Percentiles rank a stretch among this genome's conserved stretches.
Evolutionary conservation across 2,888 invertebrate species (phyloP).

Genomic region (Trypoxylon attenuatum): DNA sequence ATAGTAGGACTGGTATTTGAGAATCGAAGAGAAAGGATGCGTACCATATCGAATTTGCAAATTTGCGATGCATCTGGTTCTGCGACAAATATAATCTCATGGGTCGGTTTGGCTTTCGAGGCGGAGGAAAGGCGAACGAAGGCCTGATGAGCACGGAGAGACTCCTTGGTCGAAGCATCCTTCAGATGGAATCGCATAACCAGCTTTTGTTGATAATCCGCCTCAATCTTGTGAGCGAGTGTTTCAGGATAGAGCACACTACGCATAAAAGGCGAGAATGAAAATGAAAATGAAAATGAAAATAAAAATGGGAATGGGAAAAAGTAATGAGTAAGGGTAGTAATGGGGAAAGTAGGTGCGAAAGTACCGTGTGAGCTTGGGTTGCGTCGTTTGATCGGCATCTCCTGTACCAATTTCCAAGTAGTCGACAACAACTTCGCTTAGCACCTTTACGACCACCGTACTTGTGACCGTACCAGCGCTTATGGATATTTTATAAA

Average conservation of each 20-base stretch:
- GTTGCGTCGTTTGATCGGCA: slow-evolving; percentile 90
- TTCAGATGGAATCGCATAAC: slow-evolving; percentile 86
- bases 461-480: slow-evolving; percentile 80
- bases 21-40: no score
- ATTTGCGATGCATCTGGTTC: slow-evolving; percentile 86
- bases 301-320: no score
- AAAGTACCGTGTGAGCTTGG: slow-evolving; percentile 80
- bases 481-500: slow-evolving; percentile 88
- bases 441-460: slow-evolving; percentile 81
- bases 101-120: slow-evolving; percentile 56
- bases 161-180: slow-evolving; percentile 81
- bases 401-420: slow-evolving; percentile 93
- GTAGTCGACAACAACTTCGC: slow-evolving; percentile 84
- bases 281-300: no score
- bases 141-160: slow-evolving; percentile 88
- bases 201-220: slow-evolving; percentile 93
- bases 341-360: not conserved
- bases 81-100: slow-evolving; percentile 95
- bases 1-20: no score
- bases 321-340: not conserved
- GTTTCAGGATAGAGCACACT: slow-evolving; percentile 86
- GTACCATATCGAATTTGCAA: slow-evolving; percentile 94
- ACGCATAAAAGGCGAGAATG: slow-evolving; percentile 43
- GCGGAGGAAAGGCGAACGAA: slow-evolving; percentile 86
- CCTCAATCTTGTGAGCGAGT: slow-evolving; percentile 82